Percentiles rank a stretch among this genome's conserved stretches.
These are phyloP conservation scores for Andrena cerasifolii DNA, from an alignment of 1,140 invertebrate species.

Conservation along the genomic window DNA sequence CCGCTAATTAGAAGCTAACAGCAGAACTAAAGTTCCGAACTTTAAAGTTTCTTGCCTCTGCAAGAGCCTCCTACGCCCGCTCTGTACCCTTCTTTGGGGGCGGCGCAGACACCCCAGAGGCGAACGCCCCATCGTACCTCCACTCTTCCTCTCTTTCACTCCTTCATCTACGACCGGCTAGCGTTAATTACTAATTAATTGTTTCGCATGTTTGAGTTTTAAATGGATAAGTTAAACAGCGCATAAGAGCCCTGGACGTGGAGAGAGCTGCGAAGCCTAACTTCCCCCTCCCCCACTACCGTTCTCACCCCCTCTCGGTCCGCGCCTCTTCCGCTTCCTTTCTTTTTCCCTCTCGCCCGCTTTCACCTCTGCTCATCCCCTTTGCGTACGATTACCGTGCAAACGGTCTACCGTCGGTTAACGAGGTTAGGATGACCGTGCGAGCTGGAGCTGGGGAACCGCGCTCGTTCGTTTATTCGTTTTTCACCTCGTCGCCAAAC, in stretches of 20 bases:
- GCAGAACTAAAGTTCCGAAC: slow-evolving; percentile 78
- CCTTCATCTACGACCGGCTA: slow-evolving; percentile 63
- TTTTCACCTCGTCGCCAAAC: slow-evolving; percentile 73
- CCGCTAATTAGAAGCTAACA: slow-evolving; percentile 82
- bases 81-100: slow-evolving; percentile 47
- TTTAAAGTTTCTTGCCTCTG: slow-evolving; percentile 80
- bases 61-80: slow-evolving; percentile 66
- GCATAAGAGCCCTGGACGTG: slow-evolving; percentile 71
- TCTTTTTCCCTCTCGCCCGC: slow-evolving; percentile 48
- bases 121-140: slow-evolving; percentile 49
- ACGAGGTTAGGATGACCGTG: slow-evolving; percentile 76
- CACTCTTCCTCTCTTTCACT: slow-evolving; percentile 45
- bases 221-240: slow-evolving; percentile 80
- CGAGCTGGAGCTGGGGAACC: slow-evolving; percentile 57
- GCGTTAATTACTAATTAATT: slow-evolving; percentile 81
- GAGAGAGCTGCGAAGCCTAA: slow-evolving; percentile 49
- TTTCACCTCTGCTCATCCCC: slow-evolving; percentile 21
- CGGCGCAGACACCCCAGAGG: slow-evolving; percentile 56
- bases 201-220: slow-evolving; percentile 81
- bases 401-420: slow-evolving; percentile 74
- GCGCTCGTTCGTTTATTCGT: slow-evolving; percentile 71
- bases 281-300: slow-evolving; percentile 40
- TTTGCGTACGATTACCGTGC: slow-evolving; percentile 69
- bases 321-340: slow-evolving; percentile 30
- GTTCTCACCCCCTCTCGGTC: slow-evolving; percentile 46